Base-by-base conservation (phyloP, 2,888 invertebrate species). In the Hipparchia sbordonii region DNA sequence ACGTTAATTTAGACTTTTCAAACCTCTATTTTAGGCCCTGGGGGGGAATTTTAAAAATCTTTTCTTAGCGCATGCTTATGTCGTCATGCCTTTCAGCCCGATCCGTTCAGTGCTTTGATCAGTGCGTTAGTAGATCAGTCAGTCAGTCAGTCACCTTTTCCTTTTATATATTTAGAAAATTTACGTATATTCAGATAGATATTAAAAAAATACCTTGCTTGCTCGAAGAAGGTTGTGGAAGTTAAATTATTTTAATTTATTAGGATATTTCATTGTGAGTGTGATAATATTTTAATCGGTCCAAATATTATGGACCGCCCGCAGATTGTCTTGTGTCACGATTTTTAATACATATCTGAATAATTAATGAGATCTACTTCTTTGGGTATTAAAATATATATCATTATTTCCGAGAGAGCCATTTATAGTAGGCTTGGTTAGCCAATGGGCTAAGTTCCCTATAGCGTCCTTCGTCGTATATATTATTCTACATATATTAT, bases 251-350 rank as follows among this genome's bases (percentile, higher is more conserved):
- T 66, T n/a, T 39, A 59, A 45, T 23, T 48, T 48, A 48, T 51
- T 60, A 60, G 56, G 68, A 51, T 51, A 48, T 23, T 60, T 8
- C 39, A 23, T 74, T 67, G 71, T 77, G 73, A 76, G 78, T 79
- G 78, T 79, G 71, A 78, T 72, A 73, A 77, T 39, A 39, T 39
- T 74, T 78, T 79, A 79, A 79, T 74, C 51, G 67, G 57, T 62
- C 66, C 46, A 74, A 69, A 70, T 72, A 72, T 70, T 51, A 56
- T 12, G 12, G 74, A 76, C 77, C 78, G 71, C 78, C 78, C 71
- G 78, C 66, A 46, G 77, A 52, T 72, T 52, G 63, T 48, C 48
- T 71, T 56, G 67, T 70, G 70, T 68, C 76, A 66, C 51, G 67
- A 72, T 72, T 72, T 74, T 74, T 76, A 74, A 76, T 76, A 74